Conservation (phyloP, 2,797 vertebrate genomes). For the Phrynocephalus vlangalii region DNA sequence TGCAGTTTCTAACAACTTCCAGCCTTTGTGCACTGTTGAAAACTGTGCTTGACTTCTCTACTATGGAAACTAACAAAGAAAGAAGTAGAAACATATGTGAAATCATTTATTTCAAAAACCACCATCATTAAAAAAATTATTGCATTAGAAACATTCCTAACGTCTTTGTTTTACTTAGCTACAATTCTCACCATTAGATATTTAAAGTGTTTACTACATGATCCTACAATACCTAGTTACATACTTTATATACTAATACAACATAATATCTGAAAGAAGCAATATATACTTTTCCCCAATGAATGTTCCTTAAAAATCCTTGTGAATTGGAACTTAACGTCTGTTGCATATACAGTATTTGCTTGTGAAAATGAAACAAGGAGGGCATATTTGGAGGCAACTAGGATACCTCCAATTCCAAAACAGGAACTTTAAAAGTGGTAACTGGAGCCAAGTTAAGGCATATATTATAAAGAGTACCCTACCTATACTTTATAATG, state of each 20-base stretch:
- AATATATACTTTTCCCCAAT: background rate
- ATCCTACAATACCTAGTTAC: background rate
- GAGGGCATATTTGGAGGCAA: background rate
- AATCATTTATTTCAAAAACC: constrained; percentile 43
- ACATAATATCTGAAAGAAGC: background rate
- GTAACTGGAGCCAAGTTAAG: background rate
- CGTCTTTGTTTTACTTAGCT: constrained; percentile 43
- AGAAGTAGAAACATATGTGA: constrained; percentile 63
- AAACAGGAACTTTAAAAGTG: background rate
- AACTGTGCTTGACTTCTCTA: constrained; percentile 88
- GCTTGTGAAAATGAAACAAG: background rate
- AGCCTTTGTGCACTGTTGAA: constrained; percentile 98
- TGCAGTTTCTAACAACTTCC: constrained; percentile 96
- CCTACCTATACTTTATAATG: background rate
- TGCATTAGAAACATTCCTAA: constrained; percentile 34
- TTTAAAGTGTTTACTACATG: background rate
- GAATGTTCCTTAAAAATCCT: background rate
- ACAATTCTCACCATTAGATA: constrained; percentile 3
- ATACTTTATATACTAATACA: background rate
- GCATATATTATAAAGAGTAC: background rate
- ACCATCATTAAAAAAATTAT: constrained; percentile 37
- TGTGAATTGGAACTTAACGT: background rate
- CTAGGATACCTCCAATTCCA: background rate
- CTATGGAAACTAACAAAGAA: constrained; percentile 88
- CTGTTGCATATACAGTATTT: background rate